Evolutionary conservation across 1,140 invertebrate genomes (phyloP).

Genomic region (Drosophila arawakana): DNA sequence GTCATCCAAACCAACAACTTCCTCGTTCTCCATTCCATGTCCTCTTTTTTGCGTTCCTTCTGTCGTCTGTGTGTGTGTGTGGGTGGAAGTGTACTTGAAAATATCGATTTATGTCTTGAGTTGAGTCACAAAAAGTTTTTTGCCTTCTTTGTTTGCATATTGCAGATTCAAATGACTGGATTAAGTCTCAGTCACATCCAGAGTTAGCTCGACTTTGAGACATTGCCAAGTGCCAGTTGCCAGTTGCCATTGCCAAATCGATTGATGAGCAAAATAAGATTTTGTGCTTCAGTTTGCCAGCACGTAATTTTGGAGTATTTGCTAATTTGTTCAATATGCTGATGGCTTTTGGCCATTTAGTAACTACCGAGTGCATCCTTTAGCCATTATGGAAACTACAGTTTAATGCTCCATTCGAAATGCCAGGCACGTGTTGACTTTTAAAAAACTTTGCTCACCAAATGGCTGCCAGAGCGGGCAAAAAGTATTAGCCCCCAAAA

Average conservation of each 20-base stretch:
- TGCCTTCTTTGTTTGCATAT: constrained; percentile 35
- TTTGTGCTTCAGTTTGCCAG: constrained; percentile 2
- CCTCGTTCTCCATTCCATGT: too few species aligned
- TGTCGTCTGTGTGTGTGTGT: constrained; percentile 23
- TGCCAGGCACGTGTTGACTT: constrained; percentile 46
- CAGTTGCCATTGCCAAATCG: constrained; percentile 12
- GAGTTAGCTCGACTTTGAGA: neutral
- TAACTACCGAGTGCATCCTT: constrained; percentile 35
- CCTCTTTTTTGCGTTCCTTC: neutral
- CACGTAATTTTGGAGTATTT: constrained; percentile 41
- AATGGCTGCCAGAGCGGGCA: constrained; percentile 19
- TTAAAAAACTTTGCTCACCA: constrained; percentile 18
- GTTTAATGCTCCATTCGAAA: constrained; percentile 43
- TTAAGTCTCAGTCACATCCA: constrained; percentile 34
- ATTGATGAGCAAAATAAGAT: constrained; percentile 24
- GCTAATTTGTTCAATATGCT: constrained; percentile 51
- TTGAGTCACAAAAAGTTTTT: constrained; percentile 35
- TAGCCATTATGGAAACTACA: constrained; percentile 33
- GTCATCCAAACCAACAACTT: constrained; percentile 50
- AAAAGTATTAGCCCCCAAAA: neutral
- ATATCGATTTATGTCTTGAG: constrained; percentile 60
- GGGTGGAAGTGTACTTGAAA: constrained; percentile 52
- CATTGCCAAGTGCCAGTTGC: constrained; percentile 17
- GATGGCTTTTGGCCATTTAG: constrained; percentile 42
- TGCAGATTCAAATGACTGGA: constrained; percentile 48